Evolutionary conservation across 2,797 vertebrate species (phyloP).

Genomic region (Borostomias antarcticus): DNA sequence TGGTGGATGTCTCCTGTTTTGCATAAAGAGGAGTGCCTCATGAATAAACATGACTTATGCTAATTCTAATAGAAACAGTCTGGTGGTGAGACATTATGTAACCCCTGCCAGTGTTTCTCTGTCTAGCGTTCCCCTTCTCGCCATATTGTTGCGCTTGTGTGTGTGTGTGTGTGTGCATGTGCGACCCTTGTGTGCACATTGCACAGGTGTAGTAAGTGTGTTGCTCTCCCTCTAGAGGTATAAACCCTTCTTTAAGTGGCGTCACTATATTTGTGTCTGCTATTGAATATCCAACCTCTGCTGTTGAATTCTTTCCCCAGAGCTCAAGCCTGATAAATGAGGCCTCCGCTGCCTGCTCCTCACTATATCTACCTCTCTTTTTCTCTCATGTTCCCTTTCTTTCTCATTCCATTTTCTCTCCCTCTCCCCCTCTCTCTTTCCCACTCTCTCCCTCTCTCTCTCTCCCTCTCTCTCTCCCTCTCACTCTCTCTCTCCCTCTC

Average conservation of each 20-base stretch:
- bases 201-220: neutral
- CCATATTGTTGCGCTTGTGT: conserved; percentile 51
- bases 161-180: conserved; percentile 53
- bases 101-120: conserved; percentile 57
- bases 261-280: conserved; percentile 53
- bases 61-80: conserved; percentile 54
- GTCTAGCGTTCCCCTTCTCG: conserved; percentile 42
- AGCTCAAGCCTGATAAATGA: conserved; percentile 60
- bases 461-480: neutral
- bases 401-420: neutral
- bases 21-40: conserved; percentile 58
- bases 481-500: neutral
- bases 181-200: conserved; percentile 37
- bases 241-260: conserved; percentile 44
- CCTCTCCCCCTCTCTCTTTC: neutral
- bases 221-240: neutral
- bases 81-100: conserved; percentile 39
- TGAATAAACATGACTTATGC: conserved; percentile 73
- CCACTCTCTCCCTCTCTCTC: neutral
- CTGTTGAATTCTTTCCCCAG: conserved; percentile 42
- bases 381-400: neutral
- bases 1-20: conserved; percentile 62
- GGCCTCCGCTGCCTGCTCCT: conserved; percentile 42
- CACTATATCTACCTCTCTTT: conserved; percentile 17
- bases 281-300: conserved; percentile 50